These are phyloP conservation scores for Papilio dardanus DNA, from an alignment of 1,140 invertebrate species.

Conservation along the genomic window DNA sequence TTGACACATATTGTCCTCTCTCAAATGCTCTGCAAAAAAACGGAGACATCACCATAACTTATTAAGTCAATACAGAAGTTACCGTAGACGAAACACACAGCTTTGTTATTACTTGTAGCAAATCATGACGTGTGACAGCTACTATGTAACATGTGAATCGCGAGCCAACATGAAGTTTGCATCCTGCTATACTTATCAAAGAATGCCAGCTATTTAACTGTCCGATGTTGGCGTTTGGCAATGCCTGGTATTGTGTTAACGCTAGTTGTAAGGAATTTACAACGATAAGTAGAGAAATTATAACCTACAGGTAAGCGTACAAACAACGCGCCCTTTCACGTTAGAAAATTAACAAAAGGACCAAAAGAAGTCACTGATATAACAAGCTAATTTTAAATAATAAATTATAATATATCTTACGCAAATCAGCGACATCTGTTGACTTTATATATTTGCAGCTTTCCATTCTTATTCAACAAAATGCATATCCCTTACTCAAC, in stretches of 20 bases:
- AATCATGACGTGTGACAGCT: no score
- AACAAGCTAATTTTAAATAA: background rate
- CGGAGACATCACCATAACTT: no score
- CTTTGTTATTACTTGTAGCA: no score
- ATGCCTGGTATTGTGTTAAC: slow-evolving; percentile 20
- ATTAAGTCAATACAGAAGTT: no score
- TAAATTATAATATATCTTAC: no score
- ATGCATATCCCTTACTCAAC: background rate
- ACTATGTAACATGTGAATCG: background rate
- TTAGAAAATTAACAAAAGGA: background rate
- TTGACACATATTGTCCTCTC: no score
- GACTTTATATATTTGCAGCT: background rate
- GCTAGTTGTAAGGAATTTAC: background rate
- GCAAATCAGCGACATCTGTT: background rate
- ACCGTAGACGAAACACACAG: no score
- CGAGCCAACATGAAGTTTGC: background rate
- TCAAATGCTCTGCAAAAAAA: no score
- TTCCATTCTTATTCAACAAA: background rate
- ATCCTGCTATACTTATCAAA: background rate
- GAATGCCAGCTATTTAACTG: slow-evolving; percentile 18
- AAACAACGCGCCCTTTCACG: background rate
- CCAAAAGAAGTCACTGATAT: background rate
- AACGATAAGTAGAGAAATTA: slow-evolving; percentile 14
- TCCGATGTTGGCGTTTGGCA: slow-evolving; percentile 15
- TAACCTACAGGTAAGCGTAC: background rate